Conservation (phyloP, 23 tunicate species). For the Diplosoma virens region DNA sequence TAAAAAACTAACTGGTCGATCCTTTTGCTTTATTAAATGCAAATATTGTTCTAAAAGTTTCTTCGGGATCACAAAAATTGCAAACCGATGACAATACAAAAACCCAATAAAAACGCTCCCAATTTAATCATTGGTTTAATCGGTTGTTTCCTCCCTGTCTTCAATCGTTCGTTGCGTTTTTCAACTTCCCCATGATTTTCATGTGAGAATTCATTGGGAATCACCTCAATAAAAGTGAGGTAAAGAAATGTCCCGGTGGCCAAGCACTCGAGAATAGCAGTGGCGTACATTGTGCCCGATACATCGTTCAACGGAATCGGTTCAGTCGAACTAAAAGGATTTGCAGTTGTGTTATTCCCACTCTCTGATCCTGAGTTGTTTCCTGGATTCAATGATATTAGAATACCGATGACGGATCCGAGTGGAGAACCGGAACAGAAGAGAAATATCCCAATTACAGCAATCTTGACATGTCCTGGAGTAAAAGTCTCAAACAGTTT, state of each 20-base stretch:
- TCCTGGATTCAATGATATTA: conserved; percentile 1
- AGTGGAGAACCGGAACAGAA: conserved; percentile 83
- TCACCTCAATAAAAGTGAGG: conserved; percentile 83
- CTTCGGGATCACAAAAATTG: conserved; percentile 70
- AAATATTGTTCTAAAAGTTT: no score
- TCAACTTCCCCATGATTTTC: conserved; percentile 1
- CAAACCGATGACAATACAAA: conserved; percentile 53
- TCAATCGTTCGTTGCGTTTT: not conserved
- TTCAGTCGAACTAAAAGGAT: not conserved
- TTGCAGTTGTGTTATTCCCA: not conserved
- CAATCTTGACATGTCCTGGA: conserved; percentile 1
- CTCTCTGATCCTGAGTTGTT: not conserved
- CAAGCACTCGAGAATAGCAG: conserved; percentile 64
- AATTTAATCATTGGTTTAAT: conserved; percentile 46
- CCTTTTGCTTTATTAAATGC: no score
- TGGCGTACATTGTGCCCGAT: conserved; percentile 29
- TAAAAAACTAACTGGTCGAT: no score
- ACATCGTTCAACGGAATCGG: not conserved
- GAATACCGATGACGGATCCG: conserved; percentile 65
- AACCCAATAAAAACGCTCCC: conserved; percentile 49
- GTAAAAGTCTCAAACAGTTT: conserved; percentile 66
- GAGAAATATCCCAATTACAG: conserved; percentile 41
- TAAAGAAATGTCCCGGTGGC: conserved; percentile 85
- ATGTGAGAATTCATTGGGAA: conserved; percentile 79
- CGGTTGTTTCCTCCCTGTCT: conserved; percentile 7